phyloP scores from a whole-genome alignment of 2,797 vertebrate genomes.

The Cynodonichthys magdalenae region DNA sequence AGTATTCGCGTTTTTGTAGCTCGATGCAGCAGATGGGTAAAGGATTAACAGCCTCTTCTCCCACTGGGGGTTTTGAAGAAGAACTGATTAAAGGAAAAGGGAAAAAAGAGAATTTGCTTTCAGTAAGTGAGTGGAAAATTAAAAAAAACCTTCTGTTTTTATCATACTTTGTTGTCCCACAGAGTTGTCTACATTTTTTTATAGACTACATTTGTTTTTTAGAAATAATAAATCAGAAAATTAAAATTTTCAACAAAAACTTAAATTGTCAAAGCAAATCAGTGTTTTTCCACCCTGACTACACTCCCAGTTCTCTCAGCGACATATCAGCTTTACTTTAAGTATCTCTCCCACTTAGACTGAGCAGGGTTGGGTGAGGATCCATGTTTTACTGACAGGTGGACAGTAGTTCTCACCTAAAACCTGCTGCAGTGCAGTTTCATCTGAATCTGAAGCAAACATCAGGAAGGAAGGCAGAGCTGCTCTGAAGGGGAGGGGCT shows the following conservation, averaged over 20 bases:
- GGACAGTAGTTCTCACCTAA: conserved; percentile 43
- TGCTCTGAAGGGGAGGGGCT: conserved; percentile 59
- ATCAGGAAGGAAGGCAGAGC: conserved; percentile 47
- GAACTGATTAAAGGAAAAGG: conserved; percentile 5
- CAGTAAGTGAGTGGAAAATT: not conserved
- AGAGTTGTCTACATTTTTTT: conserved; percentile 3
- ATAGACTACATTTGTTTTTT: no score
- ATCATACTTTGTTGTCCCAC: conserved; percentile 13
- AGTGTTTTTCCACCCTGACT: no score
- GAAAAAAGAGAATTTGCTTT: conserved; percentile 6
- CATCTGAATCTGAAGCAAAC: conserved; percentile 62
- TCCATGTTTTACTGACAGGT: conserved; percentile 20
- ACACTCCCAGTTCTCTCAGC: no score
- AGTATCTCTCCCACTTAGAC: conserved; percentile 19
- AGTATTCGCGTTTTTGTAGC: conserved; percentile 20
- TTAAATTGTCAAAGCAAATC: no score
- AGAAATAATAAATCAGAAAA: no score
- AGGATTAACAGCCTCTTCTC: conserved; percentile 27
- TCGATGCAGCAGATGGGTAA: conserved; percentile 43
- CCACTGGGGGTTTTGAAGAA: conserved; percentile 26
- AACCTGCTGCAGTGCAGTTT: conserved; percentile 46
- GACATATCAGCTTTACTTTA: no score
- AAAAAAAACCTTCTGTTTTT: conserved; percentile 16
- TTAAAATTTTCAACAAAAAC: no score
- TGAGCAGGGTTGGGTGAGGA: conserved; percentile 29